Conservation (phyloP, 2,888 invertebrate genomes). For the Thysanoteuthis rhombus region DNA sequence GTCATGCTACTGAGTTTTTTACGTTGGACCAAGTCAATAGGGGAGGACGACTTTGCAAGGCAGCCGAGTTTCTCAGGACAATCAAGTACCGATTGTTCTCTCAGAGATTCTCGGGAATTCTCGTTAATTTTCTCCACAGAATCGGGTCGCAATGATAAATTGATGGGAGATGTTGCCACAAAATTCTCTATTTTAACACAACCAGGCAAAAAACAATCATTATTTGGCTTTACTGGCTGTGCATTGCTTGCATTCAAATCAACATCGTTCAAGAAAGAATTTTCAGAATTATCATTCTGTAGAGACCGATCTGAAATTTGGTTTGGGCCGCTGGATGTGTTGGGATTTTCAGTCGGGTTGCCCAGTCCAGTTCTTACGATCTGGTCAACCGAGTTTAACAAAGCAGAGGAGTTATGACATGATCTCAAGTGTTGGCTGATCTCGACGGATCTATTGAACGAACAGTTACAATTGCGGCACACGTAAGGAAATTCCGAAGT, state of each 20-base stretch:
- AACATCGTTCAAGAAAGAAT: neutral
- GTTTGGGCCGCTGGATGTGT: neutral
- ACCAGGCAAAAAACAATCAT: neutral
- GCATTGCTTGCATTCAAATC: neutral
- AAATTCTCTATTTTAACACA: neutral
- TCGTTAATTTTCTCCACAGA: neutral
- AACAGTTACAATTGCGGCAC: neutral
- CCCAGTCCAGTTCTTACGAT: neutral
- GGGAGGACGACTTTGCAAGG: neutral
- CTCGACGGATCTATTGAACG: conserved; percentile 1
- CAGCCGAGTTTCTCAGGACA: neutral
- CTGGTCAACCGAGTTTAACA: neutral
- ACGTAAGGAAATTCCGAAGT: neutral
- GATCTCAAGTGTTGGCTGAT: conserved; percentile 1
- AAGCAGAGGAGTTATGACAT: neutral
- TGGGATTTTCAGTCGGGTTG: neutral
- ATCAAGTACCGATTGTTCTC: neutral
- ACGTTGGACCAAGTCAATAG: neutral
- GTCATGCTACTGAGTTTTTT: neutral
- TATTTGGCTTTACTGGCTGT: neutral
- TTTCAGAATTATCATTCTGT: neutral
- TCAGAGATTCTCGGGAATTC: neutral
- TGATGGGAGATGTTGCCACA: neutral
- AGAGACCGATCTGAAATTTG: neutral
- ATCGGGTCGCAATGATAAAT: neutral